Evolutionary conservation across 2,888 invertebrate species (phyloP).

Genomic region (Torymus texanus): DNA sequence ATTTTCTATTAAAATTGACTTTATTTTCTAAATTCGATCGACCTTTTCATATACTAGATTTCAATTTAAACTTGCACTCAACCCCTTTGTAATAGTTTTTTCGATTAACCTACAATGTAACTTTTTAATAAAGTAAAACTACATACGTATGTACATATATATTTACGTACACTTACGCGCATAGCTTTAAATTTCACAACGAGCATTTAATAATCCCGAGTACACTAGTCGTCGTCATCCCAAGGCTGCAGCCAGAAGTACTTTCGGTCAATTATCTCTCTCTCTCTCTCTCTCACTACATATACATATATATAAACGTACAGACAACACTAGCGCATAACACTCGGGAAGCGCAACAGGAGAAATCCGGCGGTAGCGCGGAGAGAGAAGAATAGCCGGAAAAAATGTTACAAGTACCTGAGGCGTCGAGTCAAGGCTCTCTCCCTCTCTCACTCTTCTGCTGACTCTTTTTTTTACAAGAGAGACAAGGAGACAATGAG

Average conservation of each 20-base stretch:
- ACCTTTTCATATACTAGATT: no score
- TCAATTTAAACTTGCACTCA: no score
- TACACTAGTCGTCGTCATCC: neutral
- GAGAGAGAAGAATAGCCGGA: conserved; percentile 42
- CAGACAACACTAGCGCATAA: neutral
- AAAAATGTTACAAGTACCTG: conserved; percentile 37
- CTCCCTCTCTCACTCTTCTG: no score
- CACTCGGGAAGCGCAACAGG: neutral
- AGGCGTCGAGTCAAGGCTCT: neutral
- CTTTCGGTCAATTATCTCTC: conserved; percentile 1
- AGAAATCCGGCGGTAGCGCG: no score
- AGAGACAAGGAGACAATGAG: neutral
- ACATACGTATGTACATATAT: no score
- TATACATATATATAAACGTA: no score
- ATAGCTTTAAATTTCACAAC: neutral
- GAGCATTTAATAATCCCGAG: neutral
- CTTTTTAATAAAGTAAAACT: no score
- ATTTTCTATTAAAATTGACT: no score
- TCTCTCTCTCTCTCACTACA: neutral
- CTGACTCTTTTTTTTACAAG: neutral
- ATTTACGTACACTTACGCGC: neutral
- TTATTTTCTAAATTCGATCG: no score
- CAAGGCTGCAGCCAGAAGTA: neutral
- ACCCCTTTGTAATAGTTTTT: no score
- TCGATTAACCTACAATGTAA: no score